Conservation (phyloP, 1,140 invertebrate genomes). For the Lepeophtheirus salmonis region DNA sequence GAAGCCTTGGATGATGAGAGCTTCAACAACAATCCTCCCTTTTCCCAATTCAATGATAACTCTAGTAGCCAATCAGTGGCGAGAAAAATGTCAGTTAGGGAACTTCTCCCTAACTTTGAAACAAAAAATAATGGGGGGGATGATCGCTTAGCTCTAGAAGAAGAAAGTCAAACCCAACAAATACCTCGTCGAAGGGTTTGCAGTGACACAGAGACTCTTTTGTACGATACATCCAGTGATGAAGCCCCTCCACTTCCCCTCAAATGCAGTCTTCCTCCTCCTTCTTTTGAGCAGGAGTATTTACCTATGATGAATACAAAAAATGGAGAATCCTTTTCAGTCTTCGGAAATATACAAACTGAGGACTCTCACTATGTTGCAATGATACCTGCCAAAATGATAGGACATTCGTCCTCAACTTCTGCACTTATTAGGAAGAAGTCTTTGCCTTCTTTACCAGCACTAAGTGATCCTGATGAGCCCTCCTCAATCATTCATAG, state of each 20-base stretch:
- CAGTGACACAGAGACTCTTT: conserved; percentile 33
- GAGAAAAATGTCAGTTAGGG: conserved; percentile 31
- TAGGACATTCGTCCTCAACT: not conserved
- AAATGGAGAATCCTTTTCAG: not conserved
- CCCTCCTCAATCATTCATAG: conserved; percentile 1
- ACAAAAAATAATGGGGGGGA: conserved; percentile 29
- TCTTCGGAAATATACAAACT: not conserved
- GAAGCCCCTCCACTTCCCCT: conserved; percentile 24
- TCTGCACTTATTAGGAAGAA: too few species aligned
- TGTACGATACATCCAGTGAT: conserved; percentile 34
- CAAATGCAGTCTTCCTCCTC: conserved; percentile 27
- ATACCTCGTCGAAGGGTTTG: conserved; percentile 29
- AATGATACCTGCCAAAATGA: not conserved
- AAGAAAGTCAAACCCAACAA: conserved; percentile 24
- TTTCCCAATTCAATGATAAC: too few species aligned
- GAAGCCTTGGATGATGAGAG: not conserved
- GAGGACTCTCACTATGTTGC: not conserved
- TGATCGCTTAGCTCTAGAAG: conserved; percentile 24
- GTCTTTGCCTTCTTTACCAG: not conserved
- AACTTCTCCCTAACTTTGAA: conserved; percentile 35
- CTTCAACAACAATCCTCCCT: not conserved
- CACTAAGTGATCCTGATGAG: not conserved
- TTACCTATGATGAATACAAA: not conserved
- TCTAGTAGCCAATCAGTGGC: not conserved
- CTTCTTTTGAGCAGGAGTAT: conserved; percentile 21